Evolutionary conservation across 1,140 invertebrate species (phyloP).

Genomic region (Achroia grisella): DNA sequence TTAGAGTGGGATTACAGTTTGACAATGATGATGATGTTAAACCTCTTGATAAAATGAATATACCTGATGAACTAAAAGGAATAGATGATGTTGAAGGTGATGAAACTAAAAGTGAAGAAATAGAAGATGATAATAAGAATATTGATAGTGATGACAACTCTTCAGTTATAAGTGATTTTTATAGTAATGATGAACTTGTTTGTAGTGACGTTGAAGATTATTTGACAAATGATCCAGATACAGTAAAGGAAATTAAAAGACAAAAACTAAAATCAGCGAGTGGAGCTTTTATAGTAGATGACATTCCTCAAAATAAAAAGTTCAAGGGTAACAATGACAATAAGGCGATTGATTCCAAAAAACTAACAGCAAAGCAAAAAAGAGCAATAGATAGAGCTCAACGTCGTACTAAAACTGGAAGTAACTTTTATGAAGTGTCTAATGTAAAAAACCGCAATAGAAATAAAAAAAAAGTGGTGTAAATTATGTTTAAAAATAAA

Average conservation of each 20-base stretch:
- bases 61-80: constrained; percentile 71
- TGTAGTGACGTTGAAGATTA: constrained; percentile 66
- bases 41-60: constrained; percentile 74
- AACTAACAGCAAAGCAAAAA: constrained; percentile 84
- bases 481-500: constrained; percentile 13
- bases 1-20: constrained; percentile 83
- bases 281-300: constrained; percentile 76
- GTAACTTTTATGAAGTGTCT: constrained; percentile 93
- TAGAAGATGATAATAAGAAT: constrained; percentile 62
- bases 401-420: constrained; percentile 91
- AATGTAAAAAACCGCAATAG: constrained; percentile 95
- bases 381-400: constrained; percentile 82
- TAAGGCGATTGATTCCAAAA: constrained; percentile 46
- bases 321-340: constrained; percentile 30
- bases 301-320: constrained; percentile 38
- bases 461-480: constrained; percentile 73
- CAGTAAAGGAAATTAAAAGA: constrained; percentile 50
- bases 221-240: constrained; percentile 67
- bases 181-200: constrained; percentile 76
- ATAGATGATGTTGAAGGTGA: constrained; percentile 58
- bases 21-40: constrained; percentile 79
- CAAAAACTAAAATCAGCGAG: constrained; percentile 73
- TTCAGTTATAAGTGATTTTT: constrained; percentile 77
- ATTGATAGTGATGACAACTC: constrained; percentile 63
- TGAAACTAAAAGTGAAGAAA: constrained; percentile 48